Conservation (phyloP, 2,797 vertebrate species). For the Urophycis tenuis region DNA sequence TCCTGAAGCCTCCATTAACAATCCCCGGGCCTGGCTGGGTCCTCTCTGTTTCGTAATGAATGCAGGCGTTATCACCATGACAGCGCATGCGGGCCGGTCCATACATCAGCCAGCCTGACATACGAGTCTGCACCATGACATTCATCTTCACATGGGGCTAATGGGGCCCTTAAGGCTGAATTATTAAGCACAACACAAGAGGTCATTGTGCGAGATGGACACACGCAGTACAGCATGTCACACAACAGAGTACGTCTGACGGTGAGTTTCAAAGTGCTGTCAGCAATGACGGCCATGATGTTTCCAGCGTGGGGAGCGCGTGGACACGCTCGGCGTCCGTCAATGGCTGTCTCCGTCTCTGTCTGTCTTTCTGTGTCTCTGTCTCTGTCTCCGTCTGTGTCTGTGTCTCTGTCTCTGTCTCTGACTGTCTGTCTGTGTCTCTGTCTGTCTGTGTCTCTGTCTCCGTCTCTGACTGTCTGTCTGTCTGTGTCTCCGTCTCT, state of each 20-base stretch:
- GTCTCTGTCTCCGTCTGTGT: too few relatives aligned
- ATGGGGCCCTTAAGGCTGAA: conserved; percentile 58
- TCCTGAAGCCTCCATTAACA: conserved; percentile 53
- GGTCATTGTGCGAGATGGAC: conserved; percentile 60
- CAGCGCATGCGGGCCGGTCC: conserved; percentile 51
- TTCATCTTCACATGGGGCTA: conserved; percentile 55
- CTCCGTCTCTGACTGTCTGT: too few relatives aligned
- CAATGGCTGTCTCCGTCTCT: too few relatives aligned
- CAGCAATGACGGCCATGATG: too few relatives aligned
- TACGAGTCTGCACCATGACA: conserved; percentile 57
- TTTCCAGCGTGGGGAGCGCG: too few relatives aligned
- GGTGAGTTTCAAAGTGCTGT: conserved; percentile 23
- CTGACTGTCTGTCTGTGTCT: too few relatives aligned
- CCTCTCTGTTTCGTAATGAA: conserved; percentile 61
- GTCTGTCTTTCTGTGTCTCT: too few relatives aligned
- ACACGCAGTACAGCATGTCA: conserved; percentile 30
- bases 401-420: too few relatives aligned
- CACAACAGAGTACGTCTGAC: conserved; percentile 11
- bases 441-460: too few relatives aligned
- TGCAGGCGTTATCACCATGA: conserved; percentile 58
- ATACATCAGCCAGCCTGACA: conserved; percentile 51
- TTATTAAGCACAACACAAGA: conserved; percentile 63
- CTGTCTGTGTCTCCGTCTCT: too few relatives aligned
- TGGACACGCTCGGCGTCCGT: too few relatives aligned
- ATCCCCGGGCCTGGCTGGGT: conserved; percentile 48